Evolutionary conservation across 2,888 invertebrate genomes (phyloP).

Genomic region (Thereva nobilitata): DNA sequence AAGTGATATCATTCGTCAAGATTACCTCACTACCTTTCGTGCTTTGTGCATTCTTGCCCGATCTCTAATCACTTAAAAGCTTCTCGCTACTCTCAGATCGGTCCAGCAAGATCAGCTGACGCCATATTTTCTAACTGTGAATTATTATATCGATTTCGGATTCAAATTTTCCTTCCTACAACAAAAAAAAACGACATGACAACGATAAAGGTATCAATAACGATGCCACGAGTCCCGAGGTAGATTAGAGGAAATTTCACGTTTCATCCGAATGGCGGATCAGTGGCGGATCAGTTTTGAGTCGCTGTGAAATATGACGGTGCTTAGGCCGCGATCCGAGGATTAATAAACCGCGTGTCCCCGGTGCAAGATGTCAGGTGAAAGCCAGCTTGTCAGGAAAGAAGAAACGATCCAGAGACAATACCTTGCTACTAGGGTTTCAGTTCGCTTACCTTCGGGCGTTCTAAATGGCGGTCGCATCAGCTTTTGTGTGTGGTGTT

Average conservation of each 20-base stretch:
- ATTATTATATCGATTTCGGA: slow-evolving; percentile 1
- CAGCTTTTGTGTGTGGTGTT: neutral
- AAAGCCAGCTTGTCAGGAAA: too few relatives aligned
- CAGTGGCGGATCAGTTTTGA: too few relatives aligned
- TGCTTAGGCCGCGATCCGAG: too few relatives aligned
- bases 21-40: slow-evolving; percentile 14
- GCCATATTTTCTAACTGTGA: neutral
- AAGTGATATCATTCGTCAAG: slow-evolving; percentile 33
- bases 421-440: too few relatives aligned
- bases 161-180: neutral
- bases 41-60: neutral
- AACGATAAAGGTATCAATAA: slow-evolving; percentile 3
- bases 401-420: too few relatives aligned
- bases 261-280: neutral
- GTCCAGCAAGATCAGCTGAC: neutral
- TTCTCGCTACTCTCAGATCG: neutral
- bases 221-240: neutral
- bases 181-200: neutral
- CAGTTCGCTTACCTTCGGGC: too few relatives aligned
- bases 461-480: too few relatives aligned
- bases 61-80: slow-evolving; percentile 10
- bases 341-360: too few relatives aligned
- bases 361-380: too few relatives aligned
- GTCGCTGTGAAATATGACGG: too few relatives aligned
- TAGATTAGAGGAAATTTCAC: neutral